Evolutionary conservation across 1,140 invertebrate species (phyloP).

Genomic region (Pogonomyrmex californicus): DNA sequence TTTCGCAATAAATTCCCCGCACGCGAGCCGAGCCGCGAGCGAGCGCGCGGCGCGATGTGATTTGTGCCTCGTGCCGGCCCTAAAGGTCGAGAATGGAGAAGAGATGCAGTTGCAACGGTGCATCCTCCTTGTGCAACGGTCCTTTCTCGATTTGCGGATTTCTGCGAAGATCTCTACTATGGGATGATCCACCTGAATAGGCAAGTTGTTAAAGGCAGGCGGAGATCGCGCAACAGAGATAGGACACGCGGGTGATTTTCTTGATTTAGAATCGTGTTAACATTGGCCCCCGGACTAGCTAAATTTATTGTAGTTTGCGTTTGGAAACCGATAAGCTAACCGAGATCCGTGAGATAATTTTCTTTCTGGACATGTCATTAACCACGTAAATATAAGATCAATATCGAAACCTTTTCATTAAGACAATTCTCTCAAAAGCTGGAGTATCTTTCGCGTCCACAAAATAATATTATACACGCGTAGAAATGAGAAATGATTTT

Average conservation of each 20-base stretch:
- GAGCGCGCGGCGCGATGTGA: constrained; percentile 23
- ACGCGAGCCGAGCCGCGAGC: constrained; percentile 29
- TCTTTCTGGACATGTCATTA: not conserved
- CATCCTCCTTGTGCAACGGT: constrained; percentile 72
- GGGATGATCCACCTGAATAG: constrained; percentile 49
- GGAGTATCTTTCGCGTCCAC: not conserved
- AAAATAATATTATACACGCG: not conserved
- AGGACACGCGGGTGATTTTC: constrained; percentile 10
- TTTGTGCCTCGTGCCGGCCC: constrained; percentile 43
- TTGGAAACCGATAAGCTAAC: not conserved
- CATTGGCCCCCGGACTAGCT: not conserved
- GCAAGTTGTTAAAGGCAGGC: not conserved
- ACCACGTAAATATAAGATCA: not conserved
- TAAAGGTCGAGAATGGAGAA: constrained; percentile 46
- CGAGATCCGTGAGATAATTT: constrained; percentile 26
- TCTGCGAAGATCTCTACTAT: constrained; percentile 67
- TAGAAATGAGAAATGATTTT: not conserved
- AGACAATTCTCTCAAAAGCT: not conserved
- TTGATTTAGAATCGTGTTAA: constrained; percentile 5
- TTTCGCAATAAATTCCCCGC: constrained; percentile 53
- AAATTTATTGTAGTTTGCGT: constrained; percentile 7
- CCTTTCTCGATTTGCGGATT: constrained; percentile 74
- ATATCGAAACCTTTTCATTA: not conserved
- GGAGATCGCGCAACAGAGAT: constrained; percentile 19
- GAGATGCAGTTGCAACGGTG: constrained; percentile 26